phyloP scores from a whole-genome alignment of 2,113 vertebrate species.

The Larimichthys crocea region DNA sequence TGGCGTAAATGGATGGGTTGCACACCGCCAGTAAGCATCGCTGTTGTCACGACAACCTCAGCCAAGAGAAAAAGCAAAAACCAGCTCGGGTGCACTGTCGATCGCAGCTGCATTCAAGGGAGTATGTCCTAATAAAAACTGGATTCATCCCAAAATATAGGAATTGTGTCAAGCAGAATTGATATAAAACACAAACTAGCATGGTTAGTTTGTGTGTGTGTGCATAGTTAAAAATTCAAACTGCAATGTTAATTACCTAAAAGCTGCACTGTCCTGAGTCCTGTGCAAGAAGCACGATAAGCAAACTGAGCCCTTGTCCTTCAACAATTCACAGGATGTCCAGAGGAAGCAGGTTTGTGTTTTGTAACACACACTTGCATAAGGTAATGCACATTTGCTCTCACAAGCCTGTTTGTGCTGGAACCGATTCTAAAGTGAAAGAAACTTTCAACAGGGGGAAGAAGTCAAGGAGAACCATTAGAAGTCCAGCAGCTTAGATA shows the following conservation, averaged over 20 bases:
- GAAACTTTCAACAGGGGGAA: neutral
- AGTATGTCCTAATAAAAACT: neutral
- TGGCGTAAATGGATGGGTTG: constrained; percentile 30
- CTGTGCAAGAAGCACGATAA: rapidly evolving
- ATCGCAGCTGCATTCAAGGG: neutral
- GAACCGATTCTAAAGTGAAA: constrained; percentile 4
- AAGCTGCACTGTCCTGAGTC: neutral
- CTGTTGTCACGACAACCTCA: neutral
- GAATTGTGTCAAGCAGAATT: neutral
- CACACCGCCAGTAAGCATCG: neutral
- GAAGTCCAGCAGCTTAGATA: neutral
- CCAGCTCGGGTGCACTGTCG: neutral
- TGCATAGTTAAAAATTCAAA: neutral
- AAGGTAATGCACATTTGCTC: neutral
- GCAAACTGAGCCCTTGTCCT: neutral
- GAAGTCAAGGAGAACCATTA: neutral
- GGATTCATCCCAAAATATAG: neutral
- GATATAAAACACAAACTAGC: neutral
- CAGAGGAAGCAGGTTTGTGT: neutral
- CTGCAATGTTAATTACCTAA: neutral
- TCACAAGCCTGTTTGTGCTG: neutral
- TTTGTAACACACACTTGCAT: constrained; percentile 2
- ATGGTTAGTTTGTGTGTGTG: neutral
- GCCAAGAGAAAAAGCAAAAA: neutral
- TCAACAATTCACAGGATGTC: neutral